Evolutionary conservation across 2,113 vertebrate species (phyloP), one percentile per base, ranked within the genome.

Genomic region (Anarhynchus alexandrinus): DNA sequence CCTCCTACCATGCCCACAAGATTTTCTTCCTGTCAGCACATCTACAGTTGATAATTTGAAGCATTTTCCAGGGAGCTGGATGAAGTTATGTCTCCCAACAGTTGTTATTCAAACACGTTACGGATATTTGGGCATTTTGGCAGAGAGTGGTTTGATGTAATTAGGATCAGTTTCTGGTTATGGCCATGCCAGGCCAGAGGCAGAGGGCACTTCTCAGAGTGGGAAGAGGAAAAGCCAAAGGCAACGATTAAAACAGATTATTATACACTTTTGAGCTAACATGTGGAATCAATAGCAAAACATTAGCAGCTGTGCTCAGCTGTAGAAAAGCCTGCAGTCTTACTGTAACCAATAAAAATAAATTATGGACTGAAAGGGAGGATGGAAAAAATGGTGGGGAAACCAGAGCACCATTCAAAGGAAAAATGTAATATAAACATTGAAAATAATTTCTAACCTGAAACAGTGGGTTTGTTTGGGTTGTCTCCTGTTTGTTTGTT

Each of bases 231-330:
- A 98, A 97, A 98, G 97, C 98, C 98, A 97, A 98, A 97, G 97
- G 98, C 98, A 98, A 97, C 69, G 93, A 97, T 98, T 98, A 98
- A 97, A 97, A 93, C 82, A 97, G 94, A 98, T 97, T 97, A 97
- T 98, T 97, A 97, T 96, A 98, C 95, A 96, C 96, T 98, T 98
- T 93, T 90, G 96, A 97, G 94, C 96, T 96, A 97, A 98, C 98
- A 98, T 98, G 97, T 98, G 98, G 98, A 98, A 98, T 98, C 97
- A 97, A 98, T 98, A 98, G 96, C 96, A 96, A 97, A 96, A 97
- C 97, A 94, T 59, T 96, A 98, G 96, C 98, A 98, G 98, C 97
- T 98, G 97, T 96, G 97, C 96, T 97, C 80, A 64, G 96, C 97
- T 97, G 96, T 96, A 95, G 97, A 94, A 97, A 97, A 97, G 92